Conservation (phyloP, 2,888 invertebrate species). For the Corythucha ciliata region DNA sequence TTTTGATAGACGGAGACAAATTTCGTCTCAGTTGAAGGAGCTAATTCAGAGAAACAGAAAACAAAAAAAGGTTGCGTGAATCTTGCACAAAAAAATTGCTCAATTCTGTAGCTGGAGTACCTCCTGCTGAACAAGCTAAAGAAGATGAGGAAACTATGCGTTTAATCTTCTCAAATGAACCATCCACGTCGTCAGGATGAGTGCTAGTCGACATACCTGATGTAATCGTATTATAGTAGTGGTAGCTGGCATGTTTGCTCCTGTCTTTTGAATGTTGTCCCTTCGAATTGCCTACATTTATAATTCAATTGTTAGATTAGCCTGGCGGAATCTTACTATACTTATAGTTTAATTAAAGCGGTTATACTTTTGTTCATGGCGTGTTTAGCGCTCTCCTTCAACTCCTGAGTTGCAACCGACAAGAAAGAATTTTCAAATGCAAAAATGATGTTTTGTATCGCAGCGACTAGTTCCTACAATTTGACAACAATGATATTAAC, state of each 20-base stretch:
- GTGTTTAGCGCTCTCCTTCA: constrained; percentile 39
- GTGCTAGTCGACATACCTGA: constrained; percentile 10
- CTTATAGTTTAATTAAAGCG: neutral
- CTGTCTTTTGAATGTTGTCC: no score
- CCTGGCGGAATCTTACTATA: no score
- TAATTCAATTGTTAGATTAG: no score
- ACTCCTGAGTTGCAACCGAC: constrained; percentile 57
- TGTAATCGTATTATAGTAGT: constrained; percentile 35
- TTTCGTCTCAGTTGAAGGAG: no score
- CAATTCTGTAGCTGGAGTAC: constrained; percentile 41
- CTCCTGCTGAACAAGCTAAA: constrained; percentile 46
- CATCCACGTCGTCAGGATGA: constrained; percentile 18
- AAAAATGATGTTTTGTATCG: constrained; percentile 74
- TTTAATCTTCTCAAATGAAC: constrained; percentile 42
- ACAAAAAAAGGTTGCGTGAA: neutral
- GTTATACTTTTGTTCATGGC: neutral
- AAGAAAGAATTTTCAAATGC: constrained; percentile 83
- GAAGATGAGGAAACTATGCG: constrained; percentile 62
- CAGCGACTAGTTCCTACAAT: constrained; percentile 67
- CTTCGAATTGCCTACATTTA: no score
- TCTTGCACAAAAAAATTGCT: neutral
- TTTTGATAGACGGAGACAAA: constrained; percentile 77
- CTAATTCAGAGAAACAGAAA: neutral
- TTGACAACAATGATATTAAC: neutral
- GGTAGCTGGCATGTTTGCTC: constrained; percentile 12